Base-by-base conservation (phyloP, 2,113 vertebrate species). In the Gasterosteus aculeatus region DNA sequence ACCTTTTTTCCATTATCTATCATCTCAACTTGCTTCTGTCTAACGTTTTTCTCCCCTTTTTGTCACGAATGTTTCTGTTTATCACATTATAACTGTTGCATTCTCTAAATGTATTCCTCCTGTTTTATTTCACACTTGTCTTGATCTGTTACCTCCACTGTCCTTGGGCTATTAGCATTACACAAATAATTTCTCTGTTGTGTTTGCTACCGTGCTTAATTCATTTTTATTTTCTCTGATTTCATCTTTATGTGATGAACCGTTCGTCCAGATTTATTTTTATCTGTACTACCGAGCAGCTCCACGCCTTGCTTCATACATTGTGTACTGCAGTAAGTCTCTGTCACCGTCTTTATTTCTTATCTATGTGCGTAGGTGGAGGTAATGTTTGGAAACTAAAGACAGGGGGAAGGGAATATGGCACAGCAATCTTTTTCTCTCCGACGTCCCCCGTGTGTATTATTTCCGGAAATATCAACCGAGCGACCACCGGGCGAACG, bases 311-410 rank as follows among this genome's bases (percentile, higher is more conserved):
- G 31, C 85, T 80, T 87, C 60, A 81, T 72, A 74, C 69, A 75
- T 56, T 81, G 72, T 83, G 78, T 82, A 51, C 72, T 4, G 71
- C 88, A 84, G 80, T 81, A 75, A 82, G 78, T 78, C 86, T 81
- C 59, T 85, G 77, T 84, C 75, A 71, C 78, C 35, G 31, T 70
- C 61, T 70, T 57, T 74, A 66, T 51, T 71, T 49, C 68, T 46
- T 29, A 2, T 38, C 35, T 82, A 5, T 81, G 76, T 83, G 81
- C 71, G 86, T 90, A 87, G 90, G 86, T 46, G 83, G 80, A 85
- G 83, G 86, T 81, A 90, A 90, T 85, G 81, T 87, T 80, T 84
- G 81, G 78, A 89, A 89, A 84, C 81, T 70, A 72, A 85, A 89
- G 88, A 82, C 80, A 85, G 80, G 82, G 75, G 65, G 78, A 18